Base-by-base conservation (phyloP, 2,888 invertebrate species). In the Parelbella ahira region DNA sequence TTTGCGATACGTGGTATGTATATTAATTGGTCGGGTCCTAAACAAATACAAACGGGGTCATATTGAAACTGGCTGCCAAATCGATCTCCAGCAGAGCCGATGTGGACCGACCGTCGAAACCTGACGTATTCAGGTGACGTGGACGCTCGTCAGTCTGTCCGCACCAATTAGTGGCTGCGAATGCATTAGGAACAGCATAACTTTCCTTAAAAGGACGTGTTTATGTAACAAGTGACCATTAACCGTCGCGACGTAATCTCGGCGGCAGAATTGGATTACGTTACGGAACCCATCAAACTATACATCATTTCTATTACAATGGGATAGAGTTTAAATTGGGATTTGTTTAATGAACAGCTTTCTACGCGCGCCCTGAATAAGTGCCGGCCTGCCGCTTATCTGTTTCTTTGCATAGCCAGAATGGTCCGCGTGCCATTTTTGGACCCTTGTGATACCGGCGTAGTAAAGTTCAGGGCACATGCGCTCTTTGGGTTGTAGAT, bases 291-390 rank as follows among this genome's bases (percentile, higher is more conserved):
- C 15, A 6, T 20, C 19, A 12, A 25, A 24, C 12, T 30, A 7
- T 6, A 21, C n/a, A 33, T 13, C 19, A 4, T 27, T 9, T 18
- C 28, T 44, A 44, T 28, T 23, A 15, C 44, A 8, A 28, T 8
- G 42, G 29, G 11, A 38, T 47, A 51, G 23, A 45, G 47, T 48
- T 39, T 20, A 42, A 39, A 42, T 33, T 45, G 37, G 48, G 36
- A 19, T 21, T 42, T 13, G 9, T 34, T 29, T 20, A 20, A 36
- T 30, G 32, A 39, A 30, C 30, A 20, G 44, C 53, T 53, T 53
- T 70, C 69, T 68, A 65, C 51, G 54, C 68, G 70, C 62, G 68
- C 51, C 58, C 65, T 65, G 73, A 72, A 73, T 74, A 62, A 46
- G 23, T 29, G 21, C n/a, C 46, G 44, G 50, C 49, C 55, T 56